phyloP scores from a whole-genome alignment of 2,888 invertebrate species.

The Dusona sp. region DNA sequence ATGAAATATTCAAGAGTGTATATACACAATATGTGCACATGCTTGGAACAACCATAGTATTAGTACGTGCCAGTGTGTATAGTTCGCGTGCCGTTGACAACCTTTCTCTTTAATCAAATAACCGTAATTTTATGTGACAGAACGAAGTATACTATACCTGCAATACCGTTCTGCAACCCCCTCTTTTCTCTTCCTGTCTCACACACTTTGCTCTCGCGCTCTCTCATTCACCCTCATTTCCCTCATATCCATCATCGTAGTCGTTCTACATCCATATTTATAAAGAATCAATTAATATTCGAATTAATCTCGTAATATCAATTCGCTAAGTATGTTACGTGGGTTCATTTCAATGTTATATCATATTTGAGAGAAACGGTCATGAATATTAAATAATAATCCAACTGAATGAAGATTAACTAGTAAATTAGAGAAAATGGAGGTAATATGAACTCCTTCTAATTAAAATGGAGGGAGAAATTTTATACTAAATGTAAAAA shows the following conservation, averaged over 20 bases:
- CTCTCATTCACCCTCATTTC: slow-evolving; percentile 1
- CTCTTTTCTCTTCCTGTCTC: not conserved
- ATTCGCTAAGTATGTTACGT: slow-evolving; percentile 17
- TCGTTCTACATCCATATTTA: slow-evolving; percentile 57
- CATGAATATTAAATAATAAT: slow-evolving; percentile 15
- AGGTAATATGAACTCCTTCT: not conserved
- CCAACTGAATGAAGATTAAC: not conserved
- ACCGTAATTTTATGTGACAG: slow-evolving; percentile 62
- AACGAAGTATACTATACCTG: slow-evolving; percentile 36
- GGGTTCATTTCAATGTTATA: slow-evolving; percentile 34
- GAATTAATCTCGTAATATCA: slow-evolving; percentile 35
- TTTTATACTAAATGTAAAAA: too few relatives aligned
- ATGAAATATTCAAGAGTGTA: slow-evolving; percentile 47
- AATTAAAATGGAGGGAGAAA: not conserved
- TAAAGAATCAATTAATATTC: slow-evolving; percentile 50
- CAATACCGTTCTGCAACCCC: slow-evolving; percentile 13
- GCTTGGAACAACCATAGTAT: not conserved
- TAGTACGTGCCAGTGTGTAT: slow-evolving; percentile 40
- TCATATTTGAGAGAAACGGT: not conserved
- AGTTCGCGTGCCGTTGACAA: slow-evolving; percentile 55
- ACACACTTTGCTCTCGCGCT: not conserved
- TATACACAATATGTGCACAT: slow-evolving; percentile 30
- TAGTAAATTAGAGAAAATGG: not conserved
- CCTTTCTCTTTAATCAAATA: slow-evolving; percentile 61
- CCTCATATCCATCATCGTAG: slow-evolving; percentile 7